Base-by-base conservation (phyloP, 2,113 vertebrate species). In the Mus spicilegus region DNA sequence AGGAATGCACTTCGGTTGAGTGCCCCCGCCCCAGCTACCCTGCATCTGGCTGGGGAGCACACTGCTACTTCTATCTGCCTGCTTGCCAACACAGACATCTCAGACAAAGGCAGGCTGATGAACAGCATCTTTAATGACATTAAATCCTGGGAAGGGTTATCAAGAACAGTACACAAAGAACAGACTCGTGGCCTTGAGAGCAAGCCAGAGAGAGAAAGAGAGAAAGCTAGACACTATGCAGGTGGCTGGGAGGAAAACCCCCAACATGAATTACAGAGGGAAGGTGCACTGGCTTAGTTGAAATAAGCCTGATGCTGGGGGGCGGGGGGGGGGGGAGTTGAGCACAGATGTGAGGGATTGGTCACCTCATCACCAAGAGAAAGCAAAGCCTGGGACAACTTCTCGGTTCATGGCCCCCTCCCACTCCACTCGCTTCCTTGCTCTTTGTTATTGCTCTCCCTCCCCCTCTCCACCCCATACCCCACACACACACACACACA, bases 141-240 rank as follows among this genome's bases (percentile, higher is more conserved):
- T 95, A 97, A 97, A 93, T 90, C 96, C 92, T 61, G 56, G 67
- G 69, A 86, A 82, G 89, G 88, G 97, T 97, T 97, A 97, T 97
- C 97, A 95, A 98, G 97, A 97, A 97, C 96, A 92, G 58, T 88
- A 96, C 92, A 98, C 81, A 97, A 84, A 93, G 95, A 97, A 96
- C 95, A 87, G 24, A 95, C 98, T 98, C 92, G 11, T n/a, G 67
- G 95, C 89, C 96, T 97, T 87, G 96, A 95, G 95, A 95, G 28
- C 58, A 90, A 92, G 93, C 91, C 81, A 93, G 67, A 91, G 80
- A 97, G 89, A 86, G 73, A 87, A 72, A 87, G 76, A 97, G 8
- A 97, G 87, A 82, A 75, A 95, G 7, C 54, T 75, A 96, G 96
- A 91, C 94, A 95, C 90, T 1, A 8, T 89, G 42, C 6, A 12